A percentile compares a stretch with the other conserved stretches of the same genome.
These are phyloP conservation scores for Drosophila triauraria DNA, from an alignment of 1,140 invertebrate species.

Conservation along the genomic window DNA sequence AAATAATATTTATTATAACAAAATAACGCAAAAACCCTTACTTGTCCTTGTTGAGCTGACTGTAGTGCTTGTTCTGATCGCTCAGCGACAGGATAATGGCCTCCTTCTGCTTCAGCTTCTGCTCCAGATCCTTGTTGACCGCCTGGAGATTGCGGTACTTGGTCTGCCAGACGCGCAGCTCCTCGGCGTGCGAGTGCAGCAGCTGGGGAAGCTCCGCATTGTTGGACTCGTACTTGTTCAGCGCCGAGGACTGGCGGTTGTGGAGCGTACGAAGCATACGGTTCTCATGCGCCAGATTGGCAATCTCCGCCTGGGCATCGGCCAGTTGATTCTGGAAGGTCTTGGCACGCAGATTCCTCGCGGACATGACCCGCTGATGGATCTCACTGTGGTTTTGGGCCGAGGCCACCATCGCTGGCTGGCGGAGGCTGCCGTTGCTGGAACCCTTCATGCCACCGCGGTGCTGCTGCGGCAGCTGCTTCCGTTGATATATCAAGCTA, in stretches of 20 bases:
- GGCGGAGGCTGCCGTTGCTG: conserved; percentile 42
- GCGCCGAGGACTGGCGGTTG: conserved; percentile 90
- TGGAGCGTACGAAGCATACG: conserved; percentile 89
- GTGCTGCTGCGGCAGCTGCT: conserved; percentile 17
- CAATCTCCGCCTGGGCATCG: conserved; percentile 91
- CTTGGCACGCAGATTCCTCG: conserved; percentile 90
- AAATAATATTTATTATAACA: background rate
- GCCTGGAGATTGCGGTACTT: conserved; percentile 89
- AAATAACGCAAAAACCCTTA: conserved; percentile 55
- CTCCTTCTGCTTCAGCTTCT: conserved; percentile 89
- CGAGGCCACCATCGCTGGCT: conserved; percentile 52
- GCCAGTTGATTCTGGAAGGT: conserved; percentile 92
- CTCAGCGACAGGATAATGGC: conserved; percentile 87
- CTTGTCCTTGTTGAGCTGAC: conserved; percentile 89
- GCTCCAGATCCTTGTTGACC: conserved; percentile 87
- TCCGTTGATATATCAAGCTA: conserved; percentile 71
- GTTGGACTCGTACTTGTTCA: conserved; percentile 90
- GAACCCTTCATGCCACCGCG: conserved; percentile 43
- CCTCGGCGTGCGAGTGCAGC: conserved; percentile 90
- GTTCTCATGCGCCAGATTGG: conserved; percentile 92
- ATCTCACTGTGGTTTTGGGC: conserved; percentile 84
- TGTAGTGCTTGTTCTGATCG: conserved; percentile 89
- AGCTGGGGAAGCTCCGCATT: conserved; percentile 90
- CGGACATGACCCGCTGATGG: conserved; percentile 90
- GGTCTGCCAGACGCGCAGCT: conserved; percentile 89